Conservation (phyloP, 2,113 vertebrate species). For the Sinocyclocheilus rhinocerous region DNA sequence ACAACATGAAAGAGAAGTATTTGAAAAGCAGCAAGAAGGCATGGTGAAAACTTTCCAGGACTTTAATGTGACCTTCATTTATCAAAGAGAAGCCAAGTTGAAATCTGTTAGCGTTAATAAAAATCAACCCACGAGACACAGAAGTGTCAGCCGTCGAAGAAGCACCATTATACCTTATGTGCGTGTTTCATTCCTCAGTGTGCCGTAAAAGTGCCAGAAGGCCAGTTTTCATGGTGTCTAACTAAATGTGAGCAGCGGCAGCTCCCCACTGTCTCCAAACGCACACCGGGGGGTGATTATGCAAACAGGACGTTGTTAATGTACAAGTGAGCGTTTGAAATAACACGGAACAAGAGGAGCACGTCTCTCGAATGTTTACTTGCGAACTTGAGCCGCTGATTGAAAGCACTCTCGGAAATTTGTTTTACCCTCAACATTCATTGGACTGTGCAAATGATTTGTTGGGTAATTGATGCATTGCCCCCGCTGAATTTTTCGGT, state of each 20-base stretch:
- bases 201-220: not conserved
- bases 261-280: constrained; percentile 13
- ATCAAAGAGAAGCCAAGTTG: no score
- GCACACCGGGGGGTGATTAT: constrained; percentile 45
- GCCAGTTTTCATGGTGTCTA: not conserved
- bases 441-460: not conserved
- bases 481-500: not conserved
- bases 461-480: constrained; percentile 28
- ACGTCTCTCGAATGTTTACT: not conserved
- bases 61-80: not conserved
- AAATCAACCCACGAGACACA: not conserved
- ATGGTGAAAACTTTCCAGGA: not conserved
- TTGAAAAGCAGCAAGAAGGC: no score
- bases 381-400: not conserved
- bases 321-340: constrained; percentile 49
- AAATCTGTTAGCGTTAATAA: not conserved
- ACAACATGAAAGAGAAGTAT: no score
- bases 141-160: not conserved
- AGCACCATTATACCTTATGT: not conserved
- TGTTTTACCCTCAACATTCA: constrained; percentile 4
- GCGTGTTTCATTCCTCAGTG: not conserved
- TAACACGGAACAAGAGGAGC: not conserved
- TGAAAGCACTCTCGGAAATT: constrained; percentile 33
- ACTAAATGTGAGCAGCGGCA: not conserved
- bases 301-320: constrained; percentile 48